A percentile compares a stretch with the other conserved stretches of the same genome.
phyloP scores from a whole-genome alignment of 2,797 vertebrate species.

The Mus caroli region DNA sequence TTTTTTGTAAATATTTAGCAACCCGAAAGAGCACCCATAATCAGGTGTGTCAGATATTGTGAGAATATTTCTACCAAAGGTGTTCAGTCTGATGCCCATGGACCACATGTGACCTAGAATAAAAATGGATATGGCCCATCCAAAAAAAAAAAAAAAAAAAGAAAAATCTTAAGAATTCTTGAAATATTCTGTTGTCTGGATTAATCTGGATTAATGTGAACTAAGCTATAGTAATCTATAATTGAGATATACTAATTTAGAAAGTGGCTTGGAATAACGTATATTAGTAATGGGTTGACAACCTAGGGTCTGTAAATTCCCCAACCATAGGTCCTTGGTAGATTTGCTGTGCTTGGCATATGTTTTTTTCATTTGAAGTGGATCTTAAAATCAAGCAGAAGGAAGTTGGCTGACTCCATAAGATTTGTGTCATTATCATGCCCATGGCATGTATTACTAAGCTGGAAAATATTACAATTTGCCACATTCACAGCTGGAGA shows the following conservation, averaged over 20 bases:
- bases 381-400: neutral
- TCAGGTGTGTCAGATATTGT: neutral
- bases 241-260: neutral
- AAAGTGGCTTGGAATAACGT: neutral
- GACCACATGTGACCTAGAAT: neutral
- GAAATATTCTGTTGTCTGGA: neutral
- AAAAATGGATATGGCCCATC: neutral
- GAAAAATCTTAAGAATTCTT: neutral
- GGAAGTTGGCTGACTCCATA: neutral
- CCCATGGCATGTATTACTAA: neutral
- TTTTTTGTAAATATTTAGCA: slow-evolving; percentile 7
- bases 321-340: neutral
- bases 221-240: neutral
- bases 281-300: neutral
- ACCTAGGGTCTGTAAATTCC: neutral
- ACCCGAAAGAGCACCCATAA: neutral
- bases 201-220: neutral
- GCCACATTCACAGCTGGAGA: neutral
- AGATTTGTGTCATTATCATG: neutral
- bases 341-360: no score
- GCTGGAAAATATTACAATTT: neutral
- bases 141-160: no score
- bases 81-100: neutral
- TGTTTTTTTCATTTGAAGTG: neutral
- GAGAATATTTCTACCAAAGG: neutral